phyloP scores from a whole-genome alignment of 2,888 invertebrate species.

The Toxonevra muliebris region DNA sequence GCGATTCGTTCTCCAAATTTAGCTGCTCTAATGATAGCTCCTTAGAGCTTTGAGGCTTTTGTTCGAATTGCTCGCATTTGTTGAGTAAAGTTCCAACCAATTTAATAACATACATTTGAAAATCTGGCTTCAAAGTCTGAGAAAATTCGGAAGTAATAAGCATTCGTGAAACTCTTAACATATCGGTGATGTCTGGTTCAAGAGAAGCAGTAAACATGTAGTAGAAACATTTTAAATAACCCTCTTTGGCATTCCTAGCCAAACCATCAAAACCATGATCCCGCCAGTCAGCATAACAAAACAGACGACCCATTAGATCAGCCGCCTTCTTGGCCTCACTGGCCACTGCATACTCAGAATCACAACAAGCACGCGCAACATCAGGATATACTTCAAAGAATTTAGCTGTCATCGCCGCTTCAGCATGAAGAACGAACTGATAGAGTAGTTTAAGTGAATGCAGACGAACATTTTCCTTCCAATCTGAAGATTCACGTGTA shows the following conservation, averaged over 20 bases:
- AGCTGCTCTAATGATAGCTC: neutral
- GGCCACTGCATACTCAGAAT: constrained; percentile 50
- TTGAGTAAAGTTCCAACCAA: constrained; percentile 47
- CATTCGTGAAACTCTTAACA: constrained; percentile 49
- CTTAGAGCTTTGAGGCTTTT: constrained; percentile 3
- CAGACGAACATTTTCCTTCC: constrained; percentile 64
- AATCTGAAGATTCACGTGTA: constrained; percentile 58
- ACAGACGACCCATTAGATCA: constrained; percentile 59
- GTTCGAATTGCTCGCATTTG: constrained; percentile 36
- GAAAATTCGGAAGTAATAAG: constrained; percentile 53
- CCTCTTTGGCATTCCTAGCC: constrained; percentile 53
- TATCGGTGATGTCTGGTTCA: constrained; percentile 47
- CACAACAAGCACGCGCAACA: constrained; percentile 56
- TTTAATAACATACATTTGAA: constrained; percentile 56
- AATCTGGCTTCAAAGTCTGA: constrained; percentile 50
- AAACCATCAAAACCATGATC: constrained; percentile 57
- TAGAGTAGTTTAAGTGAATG: constrained; percentile 61
- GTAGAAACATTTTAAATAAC: constrained; percentile 59
- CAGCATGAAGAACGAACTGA: constrained; percentile 63
- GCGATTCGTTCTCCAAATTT: constrained; percentile 30
- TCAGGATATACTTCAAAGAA: constrained; percentile 62
- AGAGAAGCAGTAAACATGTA: constrained; percentile 53
- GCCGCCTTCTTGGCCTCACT: constrained; percentile 59
- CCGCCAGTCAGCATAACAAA: constrained; percentile 60
- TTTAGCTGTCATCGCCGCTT: constrained; percentile 59